Percentiles rank a stretch among this genome's conserved stretches.
Conservation (phyloP, 2,888 invertebrate species). For the Listrodromus nycthemerus region DNA sequence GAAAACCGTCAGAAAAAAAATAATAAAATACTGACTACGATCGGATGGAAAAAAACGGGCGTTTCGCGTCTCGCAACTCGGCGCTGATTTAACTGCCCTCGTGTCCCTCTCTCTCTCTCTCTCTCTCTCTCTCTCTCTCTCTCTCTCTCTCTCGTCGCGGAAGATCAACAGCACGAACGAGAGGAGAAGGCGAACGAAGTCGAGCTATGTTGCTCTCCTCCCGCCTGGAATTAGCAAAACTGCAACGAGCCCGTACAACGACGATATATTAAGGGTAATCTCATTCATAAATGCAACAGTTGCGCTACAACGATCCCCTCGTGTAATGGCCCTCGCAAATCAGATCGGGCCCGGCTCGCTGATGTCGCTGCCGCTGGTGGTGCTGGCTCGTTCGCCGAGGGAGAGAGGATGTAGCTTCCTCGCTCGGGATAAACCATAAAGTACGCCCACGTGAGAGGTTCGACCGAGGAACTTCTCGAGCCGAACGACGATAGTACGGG, state of each 20-base stretch:
- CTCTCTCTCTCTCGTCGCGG: background rate
- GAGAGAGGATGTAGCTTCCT: background rate
- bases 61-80: slow-evolving; percentile 38
- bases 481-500: slow-evolving; percentile 67
- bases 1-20: background rate
- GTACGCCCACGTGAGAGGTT: slow-evolving; percentile 75
- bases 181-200: slow-evolving; percentile 22
- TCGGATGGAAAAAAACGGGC: slow-evolving; percentile 58
- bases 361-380: slow-evolving; percentile 25
- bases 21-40: background rate
- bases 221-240: slow-evolving; percentile 67
- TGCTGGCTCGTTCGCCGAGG: slow-evolving; percentile 28
- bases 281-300: slow-evolving; percentile 78
- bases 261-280: slow-evolving; percentile 77
- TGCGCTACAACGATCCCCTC: slow-evolving; percentile 72
- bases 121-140: background rate
- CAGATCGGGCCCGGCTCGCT: slow-evolving; percentile 65
- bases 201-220: slow-evolving; percentile 51
- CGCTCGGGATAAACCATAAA: slow-evolving; percentile 70
- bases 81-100: slow-evolving; percentile 59
- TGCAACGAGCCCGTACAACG: slow-evolving; percentile 60
- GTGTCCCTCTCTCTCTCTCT: background rate
- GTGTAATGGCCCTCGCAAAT: slow-evolving; percentile 71
- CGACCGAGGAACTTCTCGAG: slow-evolving; percentile 46
- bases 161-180: background rate